Conservation (phyloP, 53 echinoderm and acorn worm species). For the Glandiceps talaboti region DNA sequence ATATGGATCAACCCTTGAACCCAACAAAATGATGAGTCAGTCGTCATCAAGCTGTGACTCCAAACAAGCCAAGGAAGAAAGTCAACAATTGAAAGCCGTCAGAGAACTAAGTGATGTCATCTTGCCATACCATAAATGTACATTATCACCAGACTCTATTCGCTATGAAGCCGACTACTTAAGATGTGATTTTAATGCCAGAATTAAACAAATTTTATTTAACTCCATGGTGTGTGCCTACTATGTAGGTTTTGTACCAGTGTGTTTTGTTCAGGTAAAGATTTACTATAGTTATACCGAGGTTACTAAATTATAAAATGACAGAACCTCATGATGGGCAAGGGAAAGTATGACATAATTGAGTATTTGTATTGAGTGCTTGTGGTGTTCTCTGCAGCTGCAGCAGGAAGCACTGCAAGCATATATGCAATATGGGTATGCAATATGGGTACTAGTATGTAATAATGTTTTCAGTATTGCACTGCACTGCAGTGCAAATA, state of each 20-base stretch:
- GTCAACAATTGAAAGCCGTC: background rate
- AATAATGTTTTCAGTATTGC: no score
- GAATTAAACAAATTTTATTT: constrained; percentile 89
- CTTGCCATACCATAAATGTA: constrained; percentile 53
- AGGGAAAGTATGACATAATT: no score
- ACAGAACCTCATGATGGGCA: no score
- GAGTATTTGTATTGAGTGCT: no score
- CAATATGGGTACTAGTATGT: no score
- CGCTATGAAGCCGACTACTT: constrained; percentile 71
- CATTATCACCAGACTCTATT: constrained; percentile 62
- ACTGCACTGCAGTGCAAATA: no score
- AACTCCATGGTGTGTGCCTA: constrained; percentile 99
- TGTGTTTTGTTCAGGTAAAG: constrained; percentile 91
- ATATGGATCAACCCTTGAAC: constrained; percentile 85
- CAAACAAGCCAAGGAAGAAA: background rate
- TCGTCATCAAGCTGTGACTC: background rate
- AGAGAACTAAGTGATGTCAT: background rate
- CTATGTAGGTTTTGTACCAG: constrained; percentile 98
- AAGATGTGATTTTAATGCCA: constrained; percentile 81
- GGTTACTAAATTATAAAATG: no score
- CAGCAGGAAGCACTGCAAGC: no score
- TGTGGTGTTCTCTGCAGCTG: no score
- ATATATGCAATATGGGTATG: no score
- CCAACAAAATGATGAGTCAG: constrained; percentile 44
- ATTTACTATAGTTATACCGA: no score